A percentile compares a stretch with the other conserved stretches of the same genome.
phyloP scores from a whole-genome alignment of 2,113 vertebrate species.

The Falcunculus frontatus region DNA sequence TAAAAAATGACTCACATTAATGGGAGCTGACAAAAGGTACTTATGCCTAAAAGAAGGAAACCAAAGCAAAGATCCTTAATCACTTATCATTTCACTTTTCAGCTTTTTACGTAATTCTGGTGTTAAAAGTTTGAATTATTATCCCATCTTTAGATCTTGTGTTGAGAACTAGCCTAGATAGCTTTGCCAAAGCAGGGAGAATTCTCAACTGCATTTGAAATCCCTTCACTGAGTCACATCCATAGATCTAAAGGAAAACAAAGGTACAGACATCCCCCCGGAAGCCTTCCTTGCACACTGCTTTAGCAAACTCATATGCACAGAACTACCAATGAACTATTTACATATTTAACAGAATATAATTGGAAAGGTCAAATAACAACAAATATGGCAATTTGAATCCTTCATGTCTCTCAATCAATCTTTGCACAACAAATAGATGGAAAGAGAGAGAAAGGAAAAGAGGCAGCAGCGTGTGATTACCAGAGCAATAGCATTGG shows the following conservation, averaged over 20 bases:
- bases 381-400: conserved; percentile 16
- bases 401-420: background rate
- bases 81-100: background rate
- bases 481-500: background rate
- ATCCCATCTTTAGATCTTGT: background rate
- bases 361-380: conserved; percentile 9
- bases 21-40: background rate
- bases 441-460: background rate
- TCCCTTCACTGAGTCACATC: background rate
- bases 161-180: background rate
- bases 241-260: background rate
- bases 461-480: background rate
- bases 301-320: background rate
- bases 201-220: background rate
- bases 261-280: background rate
- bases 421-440: conserved; percentile 6
- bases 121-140: background rate
- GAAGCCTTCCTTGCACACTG: background rate
- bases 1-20: background rate
- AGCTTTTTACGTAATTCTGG: background rate
- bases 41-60: background rate
- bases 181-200: background rate
- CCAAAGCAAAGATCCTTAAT: background rate
- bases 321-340: background rate
- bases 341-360: conserved; percentile 27